Base-by-base conservation (phyloP, 2,113 vertebrate genomes). In the Leptodactylus fuscus region DNA sequence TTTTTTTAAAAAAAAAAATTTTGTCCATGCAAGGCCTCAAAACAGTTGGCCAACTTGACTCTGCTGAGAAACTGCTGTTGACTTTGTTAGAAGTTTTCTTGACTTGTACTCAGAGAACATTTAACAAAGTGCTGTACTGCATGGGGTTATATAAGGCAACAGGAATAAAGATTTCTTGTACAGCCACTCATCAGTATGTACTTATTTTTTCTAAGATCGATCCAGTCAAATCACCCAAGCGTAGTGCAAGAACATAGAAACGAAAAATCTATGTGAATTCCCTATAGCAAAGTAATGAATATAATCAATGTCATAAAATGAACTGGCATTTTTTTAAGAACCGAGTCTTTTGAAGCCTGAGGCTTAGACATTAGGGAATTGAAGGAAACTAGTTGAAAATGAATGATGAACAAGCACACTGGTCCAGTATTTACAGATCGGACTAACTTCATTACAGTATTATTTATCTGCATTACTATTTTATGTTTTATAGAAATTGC, bases 91-190 rank as follows among this genome's bases (percentile, higher is more conserved):
- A 85, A 85, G 77, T 86, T 86, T 86, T 91, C 86, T 87, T 93
- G 90, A 88, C 88, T 77, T 91, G 90, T 89, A 91, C 88, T 91
- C 77, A 10, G 46, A 87, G 88, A 88, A 92, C 90, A 91, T 90
- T 91, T 90, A 69, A 80, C 9, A 71, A 81, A 49, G 46, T 87
- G 67, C 70, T 60, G 82, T 87, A 60, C 90, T 93, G 88, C 91
- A 91, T 89, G 91, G 90, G 90, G 90, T 92, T 91, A 93, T 86
- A 90, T 90, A 93, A 93, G 90, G 90, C 91, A 90, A 90, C 91
- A 82, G 90, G 89, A 91, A 92, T 91, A 91, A 91, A 89, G 91
- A 89, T 91, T 92, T 91, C 91, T 91, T 91, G 89, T 89, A 84
- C 88, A 89, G 87, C 89, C 89, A 91, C 90, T 92, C 90, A 90